Evolutionary conservation across 1,140 invertebrate species (phyloP), one percentile per base, ranked within the genome.

Genomic region (Lethrus apterus): DNA sequence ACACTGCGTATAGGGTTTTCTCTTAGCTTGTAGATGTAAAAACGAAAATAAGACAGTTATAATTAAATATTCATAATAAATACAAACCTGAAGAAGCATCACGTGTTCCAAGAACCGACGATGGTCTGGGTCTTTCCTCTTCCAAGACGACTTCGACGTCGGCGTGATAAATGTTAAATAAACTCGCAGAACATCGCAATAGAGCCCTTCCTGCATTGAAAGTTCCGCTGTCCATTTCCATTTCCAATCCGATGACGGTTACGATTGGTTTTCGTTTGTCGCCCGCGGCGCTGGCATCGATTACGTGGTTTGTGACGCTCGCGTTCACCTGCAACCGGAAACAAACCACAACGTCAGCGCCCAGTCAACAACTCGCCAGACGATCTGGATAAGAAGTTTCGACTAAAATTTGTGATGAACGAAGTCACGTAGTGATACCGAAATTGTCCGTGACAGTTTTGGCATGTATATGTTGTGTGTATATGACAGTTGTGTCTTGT

Each of bases 121-220:
- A 63, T 17, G 61, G 58, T 32, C 59, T 55, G 2, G 61, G 59
- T 44, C 51, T 54, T 8, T 59, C 59, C 44, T 63, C 59, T 41
- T 62, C 61, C 11, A 63, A 34, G 8, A 51, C 38, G 8, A 50
- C 29, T 40, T 61, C 59, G 17, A 42, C 55, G 19, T 56, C 48
- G 5, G 36, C 45, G 20, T 54, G 51, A 44, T 63, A 63, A 14
- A 63, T 44, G 30, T 56, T 51, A 42, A 63, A 63, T 8, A 63
- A 23, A 14, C 44, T 51, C 4, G 56, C 61, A 9, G 54, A 48
- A 36, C 61, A 63, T 13, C 48, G 40, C 13, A 63, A 24, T 10
- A 40, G 46, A 3, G 57, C 59, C 44, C 58, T 61, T n/a, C 60
- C 59, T 1, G 46, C 43, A 18, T 56, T 48, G 43, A 60, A 60